Evolutionary conservation across 2,113 vertebrate genomes (phyloP).

Genomic region (Lota lota): DNA sequence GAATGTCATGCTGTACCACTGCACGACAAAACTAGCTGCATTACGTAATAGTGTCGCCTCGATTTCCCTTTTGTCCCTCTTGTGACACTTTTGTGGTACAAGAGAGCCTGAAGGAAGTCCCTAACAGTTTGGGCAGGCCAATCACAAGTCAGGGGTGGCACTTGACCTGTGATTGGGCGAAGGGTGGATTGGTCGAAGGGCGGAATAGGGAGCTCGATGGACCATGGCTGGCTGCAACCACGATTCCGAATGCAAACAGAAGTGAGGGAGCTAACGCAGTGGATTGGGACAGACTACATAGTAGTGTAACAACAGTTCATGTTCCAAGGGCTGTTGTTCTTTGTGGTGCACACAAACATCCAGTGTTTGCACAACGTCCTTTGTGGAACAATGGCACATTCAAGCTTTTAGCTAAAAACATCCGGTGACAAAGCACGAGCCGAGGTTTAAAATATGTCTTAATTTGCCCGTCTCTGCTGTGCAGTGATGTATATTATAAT

Average conservation of each 20-base stretch:
- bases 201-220: too few species aligned
- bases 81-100: too few species aligned
- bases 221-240: too few species aligned
- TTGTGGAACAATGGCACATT: constrained; percentile 18
- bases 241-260: neutral
- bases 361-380: neutral
- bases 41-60: too few species aligned
- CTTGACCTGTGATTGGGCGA: too few species aligned
- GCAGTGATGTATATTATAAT: constrained; percentile 29
- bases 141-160: too few species aligned
- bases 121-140: too few species aligned
- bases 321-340: constrained; percentile 10
- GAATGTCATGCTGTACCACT: too few species aligned
- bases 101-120: too few species aligned
- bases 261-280: neutral
- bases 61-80: too few species aligned
- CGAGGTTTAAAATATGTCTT: constrained; percentile 12
- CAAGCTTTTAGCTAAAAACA: constrained; percentile 37
- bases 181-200: too few species aligned
- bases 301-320: constrained; percentile 13
- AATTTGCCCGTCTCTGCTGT: constrained; percentile 9
- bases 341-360: constrained; percentile 12
- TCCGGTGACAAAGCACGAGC: constrained; percentile 22
- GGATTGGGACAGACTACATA: neutral
- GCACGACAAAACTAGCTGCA: too few species aligned